Evolutionary conservation across 2,888 invertebrate genomes (phyloP), one percentile per base, ranked within the genome.

Genomic region (Folsomia manolachei): DNA sequence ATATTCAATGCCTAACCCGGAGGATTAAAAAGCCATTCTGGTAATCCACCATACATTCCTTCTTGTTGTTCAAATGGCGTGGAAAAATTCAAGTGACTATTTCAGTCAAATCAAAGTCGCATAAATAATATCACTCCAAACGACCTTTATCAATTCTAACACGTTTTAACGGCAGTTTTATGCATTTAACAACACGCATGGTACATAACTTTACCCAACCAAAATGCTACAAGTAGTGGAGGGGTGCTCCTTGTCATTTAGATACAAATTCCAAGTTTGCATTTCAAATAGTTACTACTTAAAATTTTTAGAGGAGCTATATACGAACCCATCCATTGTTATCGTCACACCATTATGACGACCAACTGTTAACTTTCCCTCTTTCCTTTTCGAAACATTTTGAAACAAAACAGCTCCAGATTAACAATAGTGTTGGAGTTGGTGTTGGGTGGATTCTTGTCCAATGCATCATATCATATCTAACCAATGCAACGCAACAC

Each of bases 31-130:
- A 71, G 72, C 72, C 65, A 72, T 75, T 75, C 68, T 60, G 72
- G 68, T 72, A 72, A 75, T 72, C 66, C 65, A 75, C 72, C 75
- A 69, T 75, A 60, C 60, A 66, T 63, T 64, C 68, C 74, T 72
- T 70, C 70, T 71, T 70, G 70, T 74, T 67, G 70, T 67, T 72
- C 69, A 75, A 75, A 75, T 75, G 71, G 72, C 65, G 70, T 75
- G 75, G 72, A 75, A 75, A 75, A 72, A 75, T 75, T 75, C 72
- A 75, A 75, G 72, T 72, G 72, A 72, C 72, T 69, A 65, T 71
- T 72, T 62, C 60, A 76, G 74, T 76, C 74, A 76, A 73, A 76
- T 76, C 71, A 74, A 76, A 76, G 69, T 73, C 71, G 70, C 73
- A 73, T 76, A 76, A 76, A 76, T 76, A 74, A 27, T 39, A 39